Evolutionary conservation across 2,888 invertebrate species (phyloP).

Genomic region (Drosophila ochracea): DNA sequence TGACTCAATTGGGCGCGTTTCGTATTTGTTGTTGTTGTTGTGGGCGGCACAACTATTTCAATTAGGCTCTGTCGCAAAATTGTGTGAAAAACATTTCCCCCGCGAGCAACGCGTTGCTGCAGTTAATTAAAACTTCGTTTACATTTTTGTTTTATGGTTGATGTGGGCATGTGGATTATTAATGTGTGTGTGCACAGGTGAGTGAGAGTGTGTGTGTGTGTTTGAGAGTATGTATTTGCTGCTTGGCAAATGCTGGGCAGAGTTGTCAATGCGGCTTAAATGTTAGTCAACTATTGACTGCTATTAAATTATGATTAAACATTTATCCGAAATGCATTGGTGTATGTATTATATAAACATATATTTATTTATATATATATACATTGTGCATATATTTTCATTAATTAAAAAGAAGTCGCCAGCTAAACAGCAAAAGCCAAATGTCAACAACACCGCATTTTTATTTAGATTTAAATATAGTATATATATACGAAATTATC

Average conservation of each 20-base stretch:
- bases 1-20: constrained; percentile 38
- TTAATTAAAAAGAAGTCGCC: constrained; percentile 57
- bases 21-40: background rate
- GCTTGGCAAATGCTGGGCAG: constrained; percentile 15
- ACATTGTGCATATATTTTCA: constrained; percentile 55
- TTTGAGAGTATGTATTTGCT: constrained; percentile 2
- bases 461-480: constrained; percentile 55
- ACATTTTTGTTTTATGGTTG: constrained; percentile 55
- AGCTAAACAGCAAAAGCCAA: constrained; percentile 57
- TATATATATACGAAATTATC: constrained; percentile 9
- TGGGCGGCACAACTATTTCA: constrained; percentile 44
- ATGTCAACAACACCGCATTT: constrained; percentile 76
- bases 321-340: constrained; percentile 53
- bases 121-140: constrained; percentile 79
- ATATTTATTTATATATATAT: background rate
- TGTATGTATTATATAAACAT: constrained; percentile 37
- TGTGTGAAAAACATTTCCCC: constrained; percentile 32
- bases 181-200: background rate
- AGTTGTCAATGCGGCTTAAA: constrained; percentile 54
- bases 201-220: constrained; percentile 17
- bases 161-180: constrained; percentile 23
- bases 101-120: constrained; percentile 24
- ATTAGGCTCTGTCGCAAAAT: constrained; percentile 26
- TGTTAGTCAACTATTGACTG: constrained; percentile 53
- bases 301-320: constrained; percentile 70